Evolutionary conservation across 2,888 invertebrate genomes (phyloP).

Genomic region (Schizaphis graminum): DNA sequence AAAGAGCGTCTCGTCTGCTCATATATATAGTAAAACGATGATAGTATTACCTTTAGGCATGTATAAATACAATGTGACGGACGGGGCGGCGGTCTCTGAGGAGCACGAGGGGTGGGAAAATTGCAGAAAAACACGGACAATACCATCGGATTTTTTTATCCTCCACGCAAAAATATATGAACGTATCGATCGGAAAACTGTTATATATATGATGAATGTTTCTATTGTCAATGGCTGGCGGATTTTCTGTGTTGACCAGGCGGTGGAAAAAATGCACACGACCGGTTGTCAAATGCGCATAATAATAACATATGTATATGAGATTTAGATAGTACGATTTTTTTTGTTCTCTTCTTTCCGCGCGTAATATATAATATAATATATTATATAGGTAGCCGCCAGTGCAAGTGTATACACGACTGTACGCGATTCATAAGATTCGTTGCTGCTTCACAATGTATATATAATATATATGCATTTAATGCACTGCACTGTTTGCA

Average conservation of each 20-base stretch:
- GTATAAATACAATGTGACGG: neutral
- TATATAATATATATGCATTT: neutral
- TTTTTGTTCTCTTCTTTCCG: neutral
- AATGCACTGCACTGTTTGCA: neutral
- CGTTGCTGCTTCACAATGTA: neutral
- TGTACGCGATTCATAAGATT: neutral
- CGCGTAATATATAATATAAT: constrained; percentile 1
- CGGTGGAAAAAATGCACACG: constrained; percentile 9
- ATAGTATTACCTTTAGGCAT: neutral
- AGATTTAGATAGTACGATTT: neutral
- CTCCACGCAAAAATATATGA: neutral
- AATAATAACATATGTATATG: constrained; percentile 9
- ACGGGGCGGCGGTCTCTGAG: neutral
- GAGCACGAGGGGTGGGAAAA: neutral
- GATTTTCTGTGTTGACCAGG: constrained; percentile 35
- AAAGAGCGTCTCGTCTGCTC: neutral
- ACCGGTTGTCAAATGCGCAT: constrained; percentile 32
- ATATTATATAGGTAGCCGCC: constrained; percentile 2
- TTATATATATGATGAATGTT: constrained; percentile 58
- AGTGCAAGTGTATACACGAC: neutral
- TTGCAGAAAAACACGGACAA: neutral
- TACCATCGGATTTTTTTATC: neutral
- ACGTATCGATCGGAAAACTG: constrained; percentile 29
- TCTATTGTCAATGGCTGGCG: constrained; percentile 58
- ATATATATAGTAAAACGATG: neutral